Conservation (phyloP, 2,113 vertebrate species). For the Engraulis encrasicolus region DNA sequence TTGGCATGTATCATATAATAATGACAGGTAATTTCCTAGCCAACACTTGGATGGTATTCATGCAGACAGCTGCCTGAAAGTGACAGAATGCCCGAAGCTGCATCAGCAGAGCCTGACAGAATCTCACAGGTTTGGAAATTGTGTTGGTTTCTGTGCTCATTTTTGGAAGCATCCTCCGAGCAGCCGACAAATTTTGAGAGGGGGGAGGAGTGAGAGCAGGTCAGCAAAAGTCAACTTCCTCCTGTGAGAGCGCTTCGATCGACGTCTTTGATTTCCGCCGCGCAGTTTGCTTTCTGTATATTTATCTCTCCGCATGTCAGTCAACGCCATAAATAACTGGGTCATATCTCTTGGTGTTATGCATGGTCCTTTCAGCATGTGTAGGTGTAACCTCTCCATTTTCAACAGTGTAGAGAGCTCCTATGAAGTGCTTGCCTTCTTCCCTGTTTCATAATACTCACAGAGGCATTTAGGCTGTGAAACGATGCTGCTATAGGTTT, state of each 20-base stretch:
- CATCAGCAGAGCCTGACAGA: background rate
- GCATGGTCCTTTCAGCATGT: background rate
- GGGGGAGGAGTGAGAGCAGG: background rate
- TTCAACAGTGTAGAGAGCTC: background rate
- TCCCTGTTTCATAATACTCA: background rate
- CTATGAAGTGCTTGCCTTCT: background rate
- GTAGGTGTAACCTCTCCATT: conserved; percentile 3
- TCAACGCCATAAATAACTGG: conserved; percentile 7
- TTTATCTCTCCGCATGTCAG: background rate
- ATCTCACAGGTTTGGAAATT: background rate
- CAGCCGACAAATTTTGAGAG: background rate
- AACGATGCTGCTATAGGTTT: background rate
- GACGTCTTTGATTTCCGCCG: background rate
- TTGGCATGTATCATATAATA: background rate
- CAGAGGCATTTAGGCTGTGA: background rate
- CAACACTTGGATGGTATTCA: background rate
- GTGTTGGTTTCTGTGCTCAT: background rate
- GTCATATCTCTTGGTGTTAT: background rate
- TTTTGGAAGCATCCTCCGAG: background rate
- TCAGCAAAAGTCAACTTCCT: background rate
- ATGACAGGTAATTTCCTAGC: background rate
- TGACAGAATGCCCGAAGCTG: background rate
- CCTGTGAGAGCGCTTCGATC: background rate
- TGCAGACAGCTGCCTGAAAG: background rate
- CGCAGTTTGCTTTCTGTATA: conserved; percentile 5